A percentile compares a stretch with the other conserved stretches of the same genome.
Conservation (phyloP, 2,888 invertebrate genomes). For the Ferdinandea cuprea region DNA sequence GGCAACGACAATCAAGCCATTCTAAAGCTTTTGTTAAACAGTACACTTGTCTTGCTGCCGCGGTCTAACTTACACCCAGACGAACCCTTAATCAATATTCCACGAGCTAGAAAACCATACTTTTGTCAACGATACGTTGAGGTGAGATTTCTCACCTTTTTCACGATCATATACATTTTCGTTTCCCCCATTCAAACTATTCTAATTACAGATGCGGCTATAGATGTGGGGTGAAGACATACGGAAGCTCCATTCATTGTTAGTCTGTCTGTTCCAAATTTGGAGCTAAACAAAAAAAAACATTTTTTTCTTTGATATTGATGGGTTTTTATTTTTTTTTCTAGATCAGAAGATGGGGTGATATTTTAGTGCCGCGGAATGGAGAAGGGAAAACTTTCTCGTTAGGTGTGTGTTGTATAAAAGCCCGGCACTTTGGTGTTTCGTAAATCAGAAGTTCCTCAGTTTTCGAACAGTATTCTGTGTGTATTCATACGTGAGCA, state of each 20-base stretch:
- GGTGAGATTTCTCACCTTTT: constrained; percentile 32
- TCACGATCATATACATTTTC: constrained; percentile 22
- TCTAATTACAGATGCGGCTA: constrained; percentile 19
- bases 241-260: constrained; percentile 31
- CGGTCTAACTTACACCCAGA: background rate
- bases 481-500: constrained; percentile 35
- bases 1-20: too few relatives aligned
- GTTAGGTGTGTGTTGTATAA: constrained; percentile 47
- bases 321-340: background rate
- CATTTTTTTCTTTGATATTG: constrained; percentile 5
- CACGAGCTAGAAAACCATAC: constrained; percentile 7
- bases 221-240: constrained; percentile 1
- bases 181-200: background rate
- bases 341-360: constrained; percentile 11
- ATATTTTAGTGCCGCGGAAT: background rate
- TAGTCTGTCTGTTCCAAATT: constrained; percentile 55
- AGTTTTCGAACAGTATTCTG: constrained; percentile 31
- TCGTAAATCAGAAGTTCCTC: constrained; percentile 47
- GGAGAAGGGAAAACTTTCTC: constrained; percentile 8
- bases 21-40: too few relatives aligned
- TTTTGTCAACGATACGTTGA: constrained; percentile 3
- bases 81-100: constrained; percentile 25
- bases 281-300: constrained; percentile 30
- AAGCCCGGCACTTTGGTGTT: constrained; percentile 48
- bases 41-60: background rate